A percentile compares a stretch with the other conserved stretches of the same genome.
phyloP scores from a whole-genome alignment of 1,140 invertebrate species.

The Drosophila varians region DNA sequence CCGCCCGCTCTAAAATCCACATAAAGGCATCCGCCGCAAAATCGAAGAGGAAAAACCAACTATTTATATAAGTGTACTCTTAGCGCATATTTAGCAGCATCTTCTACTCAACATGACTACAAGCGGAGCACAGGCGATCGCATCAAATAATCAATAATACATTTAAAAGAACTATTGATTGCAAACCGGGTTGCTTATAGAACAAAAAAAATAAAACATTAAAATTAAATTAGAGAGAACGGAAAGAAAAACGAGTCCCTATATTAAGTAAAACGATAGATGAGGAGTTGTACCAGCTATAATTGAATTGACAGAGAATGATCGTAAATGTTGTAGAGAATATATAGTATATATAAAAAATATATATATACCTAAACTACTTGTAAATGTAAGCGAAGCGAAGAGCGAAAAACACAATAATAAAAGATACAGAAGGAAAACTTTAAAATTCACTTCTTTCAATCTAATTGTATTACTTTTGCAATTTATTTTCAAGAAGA shows the following conservation, averaged over 20 bases:
- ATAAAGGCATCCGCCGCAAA: conserved; percentile 36
- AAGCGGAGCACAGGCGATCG: conserved; percentile 42
- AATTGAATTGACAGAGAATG: conserved; percentile 56
- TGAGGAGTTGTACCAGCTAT: conserved; percentile 64
- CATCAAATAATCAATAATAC: conserved; percentile 51
- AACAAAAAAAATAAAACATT: conserved; percentile 54
- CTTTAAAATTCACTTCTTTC: no score
- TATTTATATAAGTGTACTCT: conserved; percentile 75
- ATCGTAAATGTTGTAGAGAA: conserved; percentile 79
- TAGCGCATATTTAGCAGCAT: conserved; percentile 79
- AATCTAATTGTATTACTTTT: no score
- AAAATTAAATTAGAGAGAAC: conserved; percentile 49
- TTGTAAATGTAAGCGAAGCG: conserved; percentile 76
- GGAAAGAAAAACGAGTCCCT: conserved; percentile 64
- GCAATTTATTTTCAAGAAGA: no score
- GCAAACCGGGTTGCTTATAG: conserved; percentile 69
- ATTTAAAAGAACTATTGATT: conserved; percentile 36
- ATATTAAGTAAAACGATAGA: conserved; percentile 54
- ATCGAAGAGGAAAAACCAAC: conserved; percentile 34
- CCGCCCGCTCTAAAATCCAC: conserved; percentile 40
- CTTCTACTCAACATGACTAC: conserved; percentile 77
- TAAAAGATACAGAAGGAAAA: conserved; percentile 55
- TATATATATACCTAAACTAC: conserved; percentile 67
- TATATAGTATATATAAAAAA: conserved; percentile 75
- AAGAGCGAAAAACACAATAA: conserved; percentile 70